Conservation (phyloP, 92 coral and sea anemone species). For the Epizoanthus ramosus region DNA sequence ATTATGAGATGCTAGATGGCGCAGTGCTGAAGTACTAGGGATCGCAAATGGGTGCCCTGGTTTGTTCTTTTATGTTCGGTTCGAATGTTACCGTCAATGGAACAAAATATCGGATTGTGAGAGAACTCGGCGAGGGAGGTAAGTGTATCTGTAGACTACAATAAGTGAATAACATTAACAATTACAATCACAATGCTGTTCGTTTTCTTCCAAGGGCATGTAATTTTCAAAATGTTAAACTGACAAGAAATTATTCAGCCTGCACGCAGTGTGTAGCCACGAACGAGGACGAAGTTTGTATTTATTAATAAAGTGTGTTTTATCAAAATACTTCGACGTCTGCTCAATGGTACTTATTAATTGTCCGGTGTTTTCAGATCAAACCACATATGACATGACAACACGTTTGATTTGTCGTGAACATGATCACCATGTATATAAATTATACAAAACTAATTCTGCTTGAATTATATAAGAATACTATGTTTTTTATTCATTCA, state of each 20-base stretch:
- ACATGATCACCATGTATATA: too few species aligned
- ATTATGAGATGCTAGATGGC: too few species aligned
- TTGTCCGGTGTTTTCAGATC: too few species aligned
- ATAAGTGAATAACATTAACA: too few species aligned
- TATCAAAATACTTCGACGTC: background rate
- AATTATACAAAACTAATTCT: too few species aligned
- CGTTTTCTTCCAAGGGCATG: background rate
- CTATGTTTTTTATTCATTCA: too few species aligned
- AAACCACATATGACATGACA: too few species aligned
- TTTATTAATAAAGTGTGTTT: background rate
- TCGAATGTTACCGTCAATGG: conserved; percentile 83
- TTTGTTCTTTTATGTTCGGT: conserved; percentile 49
- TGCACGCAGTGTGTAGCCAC: too few species aligned
- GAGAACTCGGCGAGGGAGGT: conserved; percentile 99
- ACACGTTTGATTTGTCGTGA: too few species aligned
- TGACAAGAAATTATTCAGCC: background rate
- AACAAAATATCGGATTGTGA: conserved; percentile 78
- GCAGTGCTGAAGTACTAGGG: background rate
- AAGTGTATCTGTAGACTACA: background rate
- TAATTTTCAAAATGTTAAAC: background rate
- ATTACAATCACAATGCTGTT: background rate
- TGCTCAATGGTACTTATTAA: too few species aligned
- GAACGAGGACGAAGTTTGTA: too few species aligned
- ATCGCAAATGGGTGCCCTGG: conserved; percentile 48
- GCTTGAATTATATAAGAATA: too few species aligned